Base-by-base conservation (phyloP, 2,797 vertebrate species). In the Psittacula echo region DNA sequence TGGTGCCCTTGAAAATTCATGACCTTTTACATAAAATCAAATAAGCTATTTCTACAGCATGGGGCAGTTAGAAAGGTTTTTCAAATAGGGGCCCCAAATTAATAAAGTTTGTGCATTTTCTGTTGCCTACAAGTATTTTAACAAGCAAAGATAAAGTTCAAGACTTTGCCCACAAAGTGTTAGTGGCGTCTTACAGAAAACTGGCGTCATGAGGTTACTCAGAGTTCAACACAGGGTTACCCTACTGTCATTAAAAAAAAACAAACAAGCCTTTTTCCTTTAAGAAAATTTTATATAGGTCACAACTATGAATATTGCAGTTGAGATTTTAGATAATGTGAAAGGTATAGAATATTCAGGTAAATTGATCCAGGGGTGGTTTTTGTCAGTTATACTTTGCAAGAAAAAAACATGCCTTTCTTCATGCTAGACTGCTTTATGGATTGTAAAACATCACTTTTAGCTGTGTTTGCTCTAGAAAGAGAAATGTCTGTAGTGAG, bases 111-210 rank as follows among this genome's bases (percentile, higher is more conserved):
- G 27, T 77, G 41, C 47, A 72, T 87, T 96, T 96, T 87, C 37
- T 56, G 41, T 50, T 84, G 21, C 74, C 53, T 85, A 75, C 58
- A 80, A 97, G 93, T 92, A 95, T 94, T 97, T 98, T 97, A 95
- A 94, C 78, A 95, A 95, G 81, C 41, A 60, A 84, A 92, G 77
- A 95, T 92, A 96, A 96, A 97, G 92, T 84, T 93, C 78, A 94
- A 42, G 61, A 60, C 61, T 58, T 72, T 91, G 81, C 60, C 83
- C 74, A 90, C 24, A 58, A 60, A 89, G 85, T 80, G 85, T 96
- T 96, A 94, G 73, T 0, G 3, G 89, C 3, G 3, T 87, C 91
- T 95, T 70, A 45, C 12, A 60, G 94, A 94, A 95, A 89, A 93
- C 34, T 68, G 64, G 17, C 6, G 10, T 42, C 74, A 85, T 32